These are phyloP conservation scores for Cygnus olor DNA, from an alignment of 2,797 vertebrate genomes.

Conservation along the genomic window DNA sequence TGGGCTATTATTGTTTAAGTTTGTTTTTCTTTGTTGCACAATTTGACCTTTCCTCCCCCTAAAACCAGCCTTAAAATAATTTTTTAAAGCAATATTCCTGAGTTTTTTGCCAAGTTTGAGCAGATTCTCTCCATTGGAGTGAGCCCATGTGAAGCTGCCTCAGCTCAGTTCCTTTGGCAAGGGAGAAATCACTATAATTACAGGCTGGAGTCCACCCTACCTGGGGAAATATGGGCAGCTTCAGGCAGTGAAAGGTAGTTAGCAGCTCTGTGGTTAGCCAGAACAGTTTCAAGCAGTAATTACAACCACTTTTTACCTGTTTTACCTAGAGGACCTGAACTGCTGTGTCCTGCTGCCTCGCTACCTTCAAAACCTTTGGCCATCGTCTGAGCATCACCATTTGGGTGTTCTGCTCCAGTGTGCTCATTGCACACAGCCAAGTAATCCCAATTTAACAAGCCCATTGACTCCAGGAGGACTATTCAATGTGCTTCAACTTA, in stretches of 20 bases:
- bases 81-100: not conserved
- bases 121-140: not conserved
- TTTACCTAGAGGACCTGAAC: not conserved
- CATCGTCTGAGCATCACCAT: not conserved
- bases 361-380: not conserved
- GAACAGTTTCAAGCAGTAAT: not conserved
- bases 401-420: not conserved
- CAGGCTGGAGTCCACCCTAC: accelerated
- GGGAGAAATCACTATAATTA: not conserved
- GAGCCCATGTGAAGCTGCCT: not conserved
- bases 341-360: not conserved
- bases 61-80: not conserved
- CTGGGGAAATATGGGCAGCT: not conserved
- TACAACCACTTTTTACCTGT: not conserved
- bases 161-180: not conserved
- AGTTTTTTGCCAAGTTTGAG: not conserved
- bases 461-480: not conserved
- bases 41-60: not conserved
- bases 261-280: not conserved
- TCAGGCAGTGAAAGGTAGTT: not conserved
- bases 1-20: not conserved
- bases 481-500: accelerated
- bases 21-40: not conserved
- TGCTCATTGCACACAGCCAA: not conserved
- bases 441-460: not conserved